Percentiles rank a stretch among this genome's conserved stretches.
These are phyloP conservation scores for Xenops minutus DNA, from an alignment of 2,797 vertebrate species.

Conservation along the genomic window DNA sequence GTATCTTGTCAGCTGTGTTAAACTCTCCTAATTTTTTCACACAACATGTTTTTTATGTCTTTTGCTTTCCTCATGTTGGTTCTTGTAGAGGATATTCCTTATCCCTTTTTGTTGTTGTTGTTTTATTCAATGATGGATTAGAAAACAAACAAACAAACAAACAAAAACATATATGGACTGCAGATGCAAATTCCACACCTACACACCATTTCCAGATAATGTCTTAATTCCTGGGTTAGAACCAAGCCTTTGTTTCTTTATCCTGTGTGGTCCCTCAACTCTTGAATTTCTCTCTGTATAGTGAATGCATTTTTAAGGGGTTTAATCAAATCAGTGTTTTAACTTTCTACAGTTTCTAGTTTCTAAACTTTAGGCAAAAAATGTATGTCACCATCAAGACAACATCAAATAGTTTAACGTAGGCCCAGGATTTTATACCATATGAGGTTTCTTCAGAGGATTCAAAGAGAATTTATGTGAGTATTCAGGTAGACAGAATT, in stretches of 20 bases:
- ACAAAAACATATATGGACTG: neutral
- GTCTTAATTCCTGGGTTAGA: neutral
- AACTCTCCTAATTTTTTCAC: neutral
- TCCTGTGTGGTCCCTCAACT: neutral
- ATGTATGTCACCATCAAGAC: neutral
- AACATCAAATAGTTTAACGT: neutral
- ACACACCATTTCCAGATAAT: neutral
- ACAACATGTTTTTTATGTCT: rapidly evolving
- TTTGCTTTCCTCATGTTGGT: neutral
- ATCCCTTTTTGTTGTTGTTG: neutral
- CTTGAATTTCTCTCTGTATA: neutral
- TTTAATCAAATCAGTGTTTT: neutral
- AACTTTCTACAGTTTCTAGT: neutral
- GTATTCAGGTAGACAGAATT: neutral
- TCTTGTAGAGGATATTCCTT: neutral
- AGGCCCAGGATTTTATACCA: neutral
- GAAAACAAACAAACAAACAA: neutral
- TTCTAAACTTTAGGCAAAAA: neutral
- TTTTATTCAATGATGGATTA: neutral
- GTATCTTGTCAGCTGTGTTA: neutral
- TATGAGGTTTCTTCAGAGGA: neutral
- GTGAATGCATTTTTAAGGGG: neutral
- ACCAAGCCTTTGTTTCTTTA: neutral
- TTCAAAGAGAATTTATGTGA: neutral
- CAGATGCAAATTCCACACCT: neutral